Base-by-base conservation (phyloP, 2,888 invertebrate genomes). In the Melanophora roralis region DNA sequence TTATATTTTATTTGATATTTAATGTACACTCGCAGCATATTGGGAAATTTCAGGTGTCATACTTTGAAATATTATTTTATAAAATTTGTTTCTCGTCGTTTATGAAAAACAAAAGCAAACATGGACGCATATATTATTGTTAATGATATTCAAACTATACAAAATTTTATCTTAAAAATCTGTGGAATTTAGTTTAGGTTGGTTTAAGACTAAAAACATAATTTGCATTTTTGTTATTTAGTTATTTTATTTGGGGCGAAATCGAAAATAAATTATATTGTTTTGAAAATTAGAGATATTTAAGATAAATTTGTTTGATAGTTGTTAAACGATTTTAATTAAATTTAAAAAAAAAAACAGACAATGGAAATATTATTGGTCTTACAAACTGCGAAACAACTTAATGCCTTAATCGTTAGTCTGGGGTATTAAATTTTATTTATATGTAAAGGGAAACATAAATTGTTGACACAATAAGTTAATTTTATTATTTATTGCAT, bases 161-260 rank as follows among this genome's bases (percentile, higher is more conserved):
- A 32, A 57, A 57, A 59, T 64, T 11, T 62, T 75, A 77, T 77
- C 64, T 69, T n/a, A 11, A 4, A 11, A 27, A 49, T 57, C 57
- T 43, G 38, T 36, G 62, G 32, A 62, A 60, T 67, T 55, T 21
- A 55, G 45, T 62, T 19, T 19, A 19, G 45, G 67, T 64, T 67
- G 62, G 21, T 76, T 49, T 23, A 6, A 57, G 73, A 59, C 7
- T 40, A 11, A 60, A n/a, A n/a, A 45, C 1, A 14, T 36, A 72
- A 76, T 80, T 80, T 62, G 72, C 80, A 80, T 80, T 27, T 62
- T 80, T 47, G 53, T 69, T 74, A n/a, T 40, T 40, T 14, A n/a
- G 27, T 40, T 11, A 45, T 53, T 38, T 74, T 19, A 65, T 69
- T 43, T 34, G 12, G 2, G 32, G 5, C 12, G 38, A 23, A 34